Evolutionary conservation across 2,797 vertebrate genomes (phyloP).

Genomic region (Melanotaenia pygmaea): DNA sequence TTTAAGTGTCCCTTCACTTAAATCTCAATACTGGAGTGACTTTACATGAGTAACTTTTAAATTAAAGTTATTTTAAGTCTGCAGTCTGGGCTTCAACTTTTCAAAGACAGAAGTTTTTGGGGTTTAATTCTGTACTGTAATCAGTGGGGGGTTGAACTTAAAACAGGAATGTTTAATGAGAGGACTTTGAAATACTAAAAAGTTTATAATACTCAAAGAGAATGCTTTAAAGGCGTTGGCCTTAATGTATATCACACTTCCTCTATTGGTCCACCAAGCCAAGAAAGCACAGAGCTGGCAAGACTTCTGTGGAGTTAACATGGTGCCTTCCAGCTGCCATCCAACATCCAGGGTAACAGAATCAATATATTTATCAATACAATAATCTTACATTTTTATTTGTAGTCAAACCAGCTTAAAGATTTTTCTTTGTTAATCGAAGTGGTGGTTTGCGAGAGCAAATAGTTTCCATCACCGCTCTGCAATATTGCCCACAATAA

Average conservation of each 20-base stretch:
- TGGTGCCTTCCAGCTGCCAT: conserved; percentile 19
- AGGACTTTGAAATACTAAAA: conserved; percentile 5
- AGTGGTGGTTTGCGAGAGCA: too few relatives aligned
- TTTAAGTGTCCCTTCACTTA: conserved; percentile 34
- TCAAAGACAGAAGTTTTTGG: conserved; percentile 2
- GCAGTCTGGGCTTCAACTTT: neutral
- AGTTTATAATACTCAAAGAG: conserved; percentile 7
- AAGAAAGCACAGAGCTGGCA: neutral
- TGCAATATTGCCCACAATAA: too few relatives aligned
- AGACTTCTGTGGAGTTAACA: conserved; percentile 16
- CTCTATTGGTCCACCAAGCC: conserved; percentile 12
- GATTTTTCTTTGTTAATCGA: too few relatives aligned
- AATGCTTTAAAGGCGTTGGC: conserved; percentile 17
- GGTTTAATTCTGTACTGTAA: neutral
- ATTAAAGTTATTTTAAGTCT: neutral
- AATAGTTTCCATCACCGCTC: too few relatives aligned
- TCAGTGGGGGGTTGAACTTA: neutral
- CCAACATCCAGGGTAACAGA: conserved; percentile 10
- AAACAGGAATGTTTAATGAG: neutral
- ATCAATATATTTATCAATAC: conserved; percentile 16
- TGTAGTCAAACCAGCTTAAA: conserved; percentile 13
- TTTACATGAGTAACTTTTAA: neutral
- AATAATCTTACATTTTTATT: neutral
- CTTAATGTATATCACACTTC: conserved; percentile 18
- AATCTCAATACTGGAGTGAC: conserved; percentile 3